These are phyloP conservation scores for Euura lappo DNA, from an alignment of 1,140 invertebrate species.

Conservation along the genomic window DNA sequence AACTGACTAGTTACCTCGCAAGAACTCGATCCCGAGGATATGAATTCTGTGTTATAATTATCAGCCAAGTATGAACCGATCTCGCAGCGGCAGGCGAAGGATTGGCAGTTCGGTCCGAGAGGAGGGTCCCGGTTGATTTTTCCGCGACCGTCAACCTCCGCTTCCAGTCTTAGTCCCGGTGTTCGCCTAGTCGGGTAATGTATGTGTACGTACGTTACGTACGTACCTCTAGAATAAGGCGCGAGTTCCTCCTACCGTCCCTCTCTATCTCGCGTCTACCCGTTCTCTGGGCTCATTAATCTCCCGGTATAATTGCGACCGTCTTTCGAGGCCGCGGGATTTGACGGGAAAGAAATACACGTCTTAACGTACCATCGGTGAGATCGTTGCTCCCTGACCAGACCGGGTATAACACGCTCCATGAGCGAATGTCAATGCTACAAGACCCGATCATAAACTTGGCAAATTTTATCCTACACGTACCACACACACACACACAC, in stretches of 20 bases:
- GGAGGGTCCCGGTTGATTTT: neutral
- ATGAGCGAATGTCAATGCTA: no score
- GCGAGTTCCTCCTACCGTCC: neutral
- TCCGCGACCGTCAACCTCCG: neutral
- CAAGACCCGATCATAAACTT: no score
- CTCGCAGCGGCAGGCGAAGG: neutral
- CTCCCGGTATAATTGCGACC: neutral
- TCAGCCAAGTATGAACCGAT: neutral
- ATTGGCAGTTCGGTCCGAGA: neutral
- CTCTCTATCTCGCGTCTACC: neutral
- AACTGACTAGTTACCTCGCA: no score
- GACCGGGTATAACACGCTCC: no score
- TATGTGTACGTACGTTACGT: neutral
- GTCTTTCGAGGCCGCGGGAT: neutral
- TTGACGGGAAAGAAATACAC: neutral
- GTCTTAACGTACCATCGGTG: neutral
- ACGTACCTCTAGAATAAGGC: neutral
- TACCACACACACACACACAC: no score
- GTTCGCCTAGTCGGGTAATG: neutral
- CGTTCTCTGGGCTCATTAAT: neutral
- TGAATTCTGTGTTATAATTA: neutral
- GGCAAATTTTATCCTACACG: no score
- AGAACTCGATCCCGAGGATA: no score
- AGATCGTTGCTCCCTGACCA: neutral
- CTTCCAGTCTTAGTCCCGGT: neutral